A percentile compares a stretch with the other conserved stretches of the same genome.
Conservation (phyloP, 2,888 invertebrate genomes). For the Eupithecia subumbrata region DNA sequence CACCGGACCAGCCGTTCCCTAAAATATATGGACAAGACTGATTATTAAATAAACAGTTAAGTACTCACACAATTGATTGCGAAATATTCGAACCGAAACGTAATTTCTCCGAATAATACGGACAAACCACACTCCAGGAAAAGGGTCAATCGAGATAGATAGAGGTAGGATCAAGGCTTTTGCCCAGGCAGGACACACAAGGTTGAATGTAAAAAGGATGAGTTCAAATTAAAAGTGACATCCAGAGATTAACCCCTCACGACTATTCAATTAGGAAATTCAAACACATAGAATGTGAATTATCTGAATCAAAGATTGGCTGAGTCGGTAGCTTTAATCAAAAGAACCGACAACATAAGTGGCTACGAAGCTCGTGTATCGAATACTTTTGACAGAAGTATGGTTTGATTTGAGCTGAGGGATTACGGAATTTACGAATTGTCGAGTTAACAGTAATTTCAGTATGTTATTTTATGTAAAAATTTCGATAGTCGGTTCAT, state of each 20-base stretch:
- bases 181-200: neutral
- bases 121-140: neutral
- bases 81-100: neutral
- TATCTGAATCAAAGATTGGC: slow-evolving; percentile 60
- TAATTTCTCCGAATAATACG: neutral
- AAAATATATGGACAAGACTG: too few relatives aligned
- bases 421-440: neutral
- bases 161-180: neutral
- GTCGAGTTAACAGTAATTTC: neutral
- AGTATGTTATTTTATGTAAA: neutral
- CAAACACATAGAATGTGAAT: slow-evolving; percentile 61
- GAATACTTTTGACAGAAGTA: slow-evolving; percentile 39
- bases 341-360: slow-evolving; percentile 50
- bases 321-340: slow-evolving; percentile 60
- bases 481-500: neutral
- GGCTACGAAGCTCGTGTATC: slow-evolving; percentile 44
- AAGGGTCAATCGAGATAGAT: neutral
- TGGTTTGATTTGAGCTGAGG: slow-evolving; percentile 14
- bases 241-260: slow-evolving; percentile 19
- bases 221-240: neutral
- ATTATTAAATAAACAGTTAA: too few relatives aligned
- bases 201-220: neutral
- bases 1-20: too few relatives aligned
- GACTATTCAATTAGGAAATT: slow-evolving; percentile 63
- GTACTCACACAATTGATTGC: too few relatives aligned